Evolutionary conservation across 2,888 invertebrate species (phyloP).

Genomic region (Cheilosia vernalis): DNA sequence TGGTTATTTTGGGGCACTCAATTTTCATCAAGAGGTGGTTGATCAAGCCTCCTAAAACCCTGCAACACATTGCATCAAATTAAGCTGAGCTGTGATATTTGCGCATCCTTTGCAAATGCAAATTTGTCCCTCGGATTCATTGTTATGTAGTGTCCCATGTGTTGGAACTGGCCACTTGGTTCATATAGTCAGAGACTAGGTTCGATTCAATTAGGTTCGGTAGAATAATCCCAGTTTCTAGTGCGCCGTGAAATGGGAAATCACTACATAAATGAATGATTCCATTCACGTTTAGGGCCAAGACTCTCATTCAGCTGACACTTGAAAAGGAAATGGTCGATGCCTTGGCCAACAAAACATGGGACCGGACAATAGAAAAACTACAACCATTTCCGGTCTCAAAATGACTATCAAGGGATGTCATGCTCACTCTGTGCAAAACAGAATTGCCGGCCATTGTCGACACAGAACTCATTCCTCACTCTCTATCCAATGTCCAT

Average conservation of each 20-base stretch:
- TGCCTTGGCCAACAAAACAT: slow-evolving; percentile 5
- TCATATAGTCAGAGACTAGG: background rate
- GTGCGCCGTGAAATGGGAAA: background rate
- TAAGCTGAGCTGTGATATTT: background rate
- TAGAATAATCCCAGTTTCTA: slow-evolving; percentile 1
- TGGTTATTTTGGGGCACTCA: slow-evolving; percentile 6
- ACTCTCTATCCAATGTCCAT: background rate
- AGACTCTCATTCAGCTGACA: slow-evolving; percentile 10
- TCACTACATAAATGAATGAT: slow-evolving; percentile 43
- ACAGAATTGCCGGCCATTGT: slow-evolving; percentile 25
- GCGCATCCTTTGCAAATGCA: slow-evolving; percentile 10
- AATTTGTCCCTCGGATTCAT: slow-evolving; percentile 6
- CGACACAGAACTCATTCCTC: slow-evolving; percentile 10
- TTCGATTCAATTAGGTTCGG: slow-evolving; percentile 25
- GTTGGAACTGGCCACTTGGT: background rate
- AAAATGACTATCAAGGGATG: slow-evolving; percentile 39
- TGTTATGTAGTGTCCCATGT: slow-evolving; percentile 7
- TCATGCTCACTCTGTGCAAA: slow-evolving; percentile 4
- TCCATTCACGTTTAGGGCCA: slow-evolving; percentile 41
- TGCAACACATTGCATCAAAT: background rate
- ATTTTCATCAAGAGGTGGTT: slow-evolving; percentile 2
- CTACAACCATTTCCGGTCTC: slow-evolving; percentile 30
- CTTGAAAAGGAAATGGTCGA: slow-evolving; percentile 24
- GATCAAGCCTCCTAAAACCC: background rate
- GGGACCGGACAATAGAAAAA: slow-evolving; percentile 27